Base-by-base conservation (phyloP, 2,888 invertebrate genomes). In the Morpho achilles region DNA sequence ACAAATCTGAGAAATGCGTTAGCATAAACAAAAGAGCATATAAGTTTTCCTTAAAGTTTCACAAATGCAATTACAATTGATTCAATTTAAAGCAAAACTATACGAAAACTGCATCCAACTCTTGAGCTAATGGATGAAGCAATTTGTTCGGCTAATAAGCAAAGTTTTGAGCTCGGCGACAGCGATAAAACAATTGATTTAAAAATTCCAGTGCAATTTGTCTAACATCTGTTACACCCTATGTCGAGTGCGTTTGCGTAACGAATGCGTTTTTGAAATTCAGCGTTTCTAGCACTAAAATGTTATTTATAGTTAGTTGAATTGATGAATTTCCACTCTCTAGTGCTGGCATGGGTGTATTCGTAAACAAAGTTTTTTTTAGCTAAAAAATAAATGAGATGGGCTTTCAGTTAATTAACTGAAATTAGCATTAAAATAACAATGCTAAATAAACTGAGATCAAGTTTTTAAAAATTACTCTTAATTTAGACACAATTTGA, bases 151-250 rank as follows among this genome's bases (percentile, higher is more conserved):
- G 65, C 63, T 71, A 73, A 71, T 75, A 74, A 72, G 67, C 64
- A 65, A 75, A 77, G 72, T 76, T 76, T 62, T 58, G 61, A 69
- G 70, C 64, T 66, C n/a, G 42, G 48, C 50, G 61, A 60, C 57
- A 60, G 42, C 47, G 61, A 51, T 58, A 58, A 61, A 58, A 54
- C 54, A 54, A 61, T 61, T 48, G 54, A 49, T 49, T 58, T 53
- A 49, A 48, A 58, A 58, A 58, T 58, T 56, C 52, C 45, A 58
- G 55, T 23, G 62, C 62, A 59, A 60, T 63, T 63, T 62, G 56
- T 62, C 62, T 64, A 62, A 60, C 62, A 60, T 62, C 64, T 59
- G 62, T 57, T 60, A 58, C 56, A 50, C 50, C 9, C 22, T 22
- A 46, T 9, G 54, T 54, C 48, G 54, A 48, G 5, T n/a, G 7